Evolutionary conservation across 2,113 vertebrate genomes (phyloP), one percentile per base, ranked within the genome.

Genomic region (Mola mola): DNA sequence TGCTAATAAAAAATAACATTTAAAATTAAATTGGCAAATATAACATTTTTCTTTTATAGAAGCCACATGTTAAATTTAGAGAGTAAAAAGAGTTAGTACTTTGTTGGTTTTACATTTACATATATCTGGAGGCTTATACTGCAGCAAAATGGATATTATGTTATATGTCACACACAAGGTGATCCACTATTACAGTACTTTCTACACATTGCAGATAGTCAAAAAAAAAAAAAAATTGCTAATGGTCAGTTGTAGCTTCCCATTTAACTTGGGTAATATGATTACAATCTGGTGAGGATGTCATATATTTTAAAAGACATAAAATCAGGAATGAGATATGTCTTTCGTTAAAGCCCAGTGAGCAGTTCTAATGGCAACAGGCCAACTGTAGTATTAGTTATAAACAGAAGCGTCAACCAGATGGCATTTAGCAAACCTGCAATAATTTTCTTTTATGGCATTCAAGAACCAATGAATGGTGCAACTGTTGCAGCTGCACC

Each of bases 381-480:
- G 31, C 20, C 63, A 60, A 65, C 52, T 57, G 24, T 16, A 50
- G 19, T 34, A 38, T 50, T 49, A 40, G 64, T 78, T 78, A 57
- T 53, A 68, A 75, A 72, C 61, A 69, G 66, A 69, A 37, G 41
- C 76, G 65, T 78, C 28, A 74, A 65, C 64, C 79, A 84, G 79
- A 83, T 83, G 86, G 75, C 34, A 33, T 75, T 79, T 57, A 67
- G 64, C 61, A 71, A 83, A 81, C 68, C 66, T 52, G 59, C 77
- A 70, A 65, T 77, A 5, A 79, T 77, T 83, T 79, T 58, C 34
- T 49, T 76, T 84, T 70, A 81, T 77, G 33, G 48, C 51, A 25
- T 51, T 53, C 13, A 65, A 41, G 44, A 74, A 74, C 26, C 31
- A 13, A 16, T 10, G n/a, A 50, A 61, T n/a, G n/a, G n/a, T n/a